A percentile compares a stretch with the other conserved stretches of the same genome.
Conservation (phyloP, 2,797 vertebrate species). For the Valencia hispanica region DNA sequence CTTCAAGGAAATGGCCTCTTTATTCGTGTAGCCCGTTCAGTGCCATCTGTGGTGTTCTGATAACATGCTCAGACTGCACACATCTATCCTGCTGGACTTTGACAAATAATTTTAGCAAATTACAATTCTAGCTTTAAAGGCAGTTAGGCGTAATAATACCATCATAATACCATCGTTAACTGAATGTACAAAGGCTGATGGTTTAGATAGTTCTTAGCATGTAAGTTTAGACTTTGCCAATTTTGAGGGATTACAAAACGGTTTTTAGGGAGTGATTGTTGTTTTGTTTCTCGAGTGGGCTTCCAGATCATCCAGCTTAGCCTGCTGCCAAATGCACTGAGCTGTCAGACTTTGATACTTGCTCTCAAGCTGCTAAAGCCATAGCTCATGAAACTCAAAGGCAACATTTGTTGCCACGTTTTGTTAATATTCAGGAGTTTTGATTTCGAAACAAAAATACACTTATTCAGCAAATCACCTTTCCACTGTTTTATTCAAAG, state of each 20-base stretch:
- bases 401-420: background rate
- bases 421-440: background rate
- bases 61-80: constrained; percentile 57
- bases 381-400: background rate
- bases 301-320: background rate
- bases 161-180: constrained; percentile 13
- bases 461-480: background rate
- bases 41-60: constrained; percentile 64
- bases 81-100: constrained; percentile 33
- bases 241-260: background rate
- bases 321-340: background rate
- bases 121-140: constrained; percentile 19
- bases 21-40: constrained; percentile 44
- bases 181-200: background rate
- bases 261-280: background rate
- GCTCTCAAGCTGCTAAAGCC: background rate
- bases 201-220: background rate
- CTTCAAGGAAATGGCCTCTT: constrained; percentile 67
- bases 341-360: background rate
- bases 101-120: constrained; percentile 32
- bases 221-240: background rate
- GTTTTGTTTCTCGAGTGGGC: background rate
- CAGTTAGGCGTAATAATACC: constrained; percentile 15
- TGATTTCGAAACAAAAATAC: background rate
- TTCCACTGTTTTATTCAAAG: background rate